Evolutionary conservation across 2,113 vertebrate genomes (phyloP).

Genomic region (Nothobranchius furzeri): DNA sequence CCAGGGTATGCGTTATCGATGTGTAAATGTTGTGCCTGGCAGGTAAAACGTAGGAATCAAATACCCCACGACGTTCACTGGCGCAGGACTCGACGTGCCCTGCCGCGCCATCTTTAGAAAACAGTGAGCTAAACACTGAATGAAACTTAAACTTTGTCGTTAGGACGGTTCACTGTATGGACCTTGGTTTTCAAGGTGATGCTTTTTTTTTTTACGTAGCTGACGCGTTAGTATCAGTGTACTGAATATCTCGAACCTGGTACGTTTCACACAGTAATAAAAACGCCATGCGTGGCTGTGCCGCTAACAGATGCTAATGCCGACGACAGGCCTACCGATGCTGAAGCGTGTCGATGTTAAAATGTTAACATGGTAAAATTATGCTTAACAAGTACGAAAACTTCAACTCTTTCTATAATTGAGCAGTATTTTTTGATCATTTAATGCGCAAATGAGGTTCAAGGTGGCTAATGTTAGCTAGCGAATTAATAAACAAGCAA

Average conservation of each 20-base stretch:
- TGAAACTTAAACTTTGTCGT: slow-evolving; percentile 42
- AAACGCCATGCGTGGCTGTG: neutral
- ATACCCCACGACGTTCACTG: accelerated
- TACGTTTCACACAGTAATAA: neutral
- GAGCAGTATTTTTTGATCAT: too few species aligned
- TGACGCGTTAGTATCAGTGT: accelerated
- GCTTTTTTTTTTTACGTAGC: neutral
- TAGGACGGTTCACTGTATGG: slow-evolving; percentile 19
- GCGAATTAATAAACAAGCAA: neutral
- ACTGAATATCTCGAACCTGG: neutral
- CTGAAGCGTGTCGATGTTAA: neutral
- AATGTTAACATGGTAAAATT: neutral
- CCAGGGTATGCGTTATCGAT: too few species aligned
- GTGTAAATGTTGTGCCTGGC: slow-evolving; percentile 3
- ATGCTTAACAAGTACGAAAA: too few species aligned
- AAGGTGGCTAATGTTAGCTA: slow-evolving; percentile 16
- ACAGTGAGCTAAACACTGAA: slow-evolving; percentile 53
- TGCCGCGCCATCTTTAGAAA: slow-evolving; percentile 83
- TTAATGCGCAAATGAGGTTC: neutral
- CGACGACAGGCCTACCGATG: slow-evolving; percentile 41
- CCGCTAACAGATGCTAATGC: slow-evolving; percentile 45
- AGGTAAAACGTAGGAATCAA: accelerated
- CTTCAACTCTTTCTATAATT: accelerated
- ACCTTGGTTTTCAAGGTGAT: slow-evolving; percentile 29
- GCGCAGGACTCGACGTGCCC: slow-evolving; percentile 29